Evolutionary conservation across 1,140 invertebrate genomes (phyloP), one percentile per base, ranked within the genome.

Genomic region (Drosophila subpulchrella): DNA sequence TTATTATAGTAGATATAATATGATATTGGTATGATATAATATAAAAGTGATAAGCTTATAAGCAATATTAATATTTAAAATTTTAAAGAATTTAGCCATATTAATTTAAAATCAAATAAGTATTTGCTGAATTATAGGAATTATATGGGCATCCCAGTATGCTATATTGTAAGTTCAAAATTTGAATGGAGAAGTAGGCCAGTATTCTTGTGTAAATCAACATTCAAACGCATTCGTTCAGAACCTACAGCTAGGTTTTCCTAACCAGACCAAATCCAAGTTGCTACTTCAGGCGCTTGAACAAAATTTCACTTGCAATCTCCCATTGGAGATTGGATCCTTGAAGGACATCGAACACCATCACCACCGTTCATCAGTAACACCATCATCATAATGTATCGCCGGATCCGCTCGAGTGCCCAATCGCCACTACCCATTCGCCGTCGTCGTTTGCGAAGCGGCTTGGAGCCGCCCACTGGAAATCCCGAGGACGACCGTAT

Each of bases 401-500:
- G 30, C 1, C 27, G 30, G 2, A n/a, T 6, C 24, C 44, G 44
- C 1, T 24, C 44, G 20, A 11, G 7, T 4, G 13, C 17, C 32
- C 61, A 56, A 10, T 10, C 12, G 13, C 41, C 44, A n/a, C 4
- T 51, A 0, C n/a, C 8, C 30, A 32, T 10, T 34, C 48, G n/a
- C 4, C 47, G n/a, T 12, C 8, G 48, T 30, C 48, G 48, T 6
- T 34, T 51, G n/a, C 17, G 48, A n/a, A 51, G 48, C 48, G 27
- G 48, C 17, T 1, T 15, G 30, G 27, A 51, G 1, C 24, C 24
- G 13, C 13, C 44, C 3, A 3, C 20, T 12, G 44, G 20, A 13
- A 7, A 24, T 47, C 7, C 27, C 13, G 47, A 15, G 13, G 71
- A 88, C 1, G 68, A 75, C 6, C 62, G 81, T 2, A 78, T 75